A percentile compares a stretch with the other conserved stretches of the same genome.
These are phyloP conservation scores for Drosophila mojavensis DNA, from an alignment of 1,140 invertebrate species.

Conservation along the genomic window DNA sequence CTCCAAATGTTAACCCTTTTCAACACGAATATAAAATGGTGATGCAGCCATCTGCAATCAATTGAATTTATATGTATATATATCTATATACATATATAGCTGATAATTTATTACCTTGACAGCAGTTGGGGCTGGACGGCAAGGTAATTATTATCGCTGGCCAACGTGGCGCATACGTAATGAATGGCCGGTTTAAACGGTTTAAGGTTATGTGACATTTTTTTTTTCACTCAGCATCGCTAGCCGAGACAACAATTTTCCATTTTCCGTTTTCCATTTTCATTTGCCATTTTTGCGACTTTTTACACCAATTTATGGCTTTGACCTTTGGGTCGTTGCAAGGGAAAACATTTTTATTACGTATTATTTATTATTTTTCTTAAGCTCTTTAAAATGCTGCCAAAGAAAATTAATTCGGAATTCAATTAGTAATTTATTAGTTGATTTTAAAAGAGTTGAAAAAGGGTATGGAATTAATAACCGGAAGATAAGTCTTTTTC, in stretches of 20 bases:
- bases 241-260: neutral
- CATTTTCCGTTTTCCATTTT: slow-evolving; percentile 10
- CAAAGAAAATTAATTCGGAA: neutral
- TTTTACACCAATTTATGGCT: slow-evolving; percentile 42
- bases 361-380: slow-evolving; percentile 16
- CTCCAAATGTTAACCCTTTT: slow-evolving; percentile 62
- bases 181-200: slow-evolving; percentile 57
- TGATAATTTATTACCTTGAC: slow-evolving; percentile 65
- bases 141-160: slow-evolving; percentile 72
- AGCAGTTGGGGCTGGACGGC: slow-evolving; percentile 24
- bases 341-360: slow-evolving; percentile 31
- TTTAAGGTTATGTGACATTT: slow-evolving; percentile 61
- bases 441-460: neutral
- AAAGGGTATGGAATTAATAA: too few species aligned
- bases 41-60: slow-evolving; percentile 64
- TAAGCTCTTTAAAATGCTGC: neutral
- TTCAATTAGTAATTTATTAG: slow-evolving; percentile 8
- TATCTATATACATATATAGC: slow-evolving; percentile 20
- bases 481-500: too few species aligned
- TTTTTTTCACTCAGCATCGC: slow-evolving; percentile 12
- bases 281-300: slow-evolving; percentile 26
- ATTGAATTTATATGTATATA: slow-evolving; percentile 31
- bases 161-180: slow-evolving; percentile 60
- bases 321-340: slow-evolving; percentile 31
- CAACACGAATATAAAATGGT: slow-evolving; percentile 53